A percentile compares a stretch with the other conserved stretches of the same genome.
These are phyloP conservation scores for Entomobrya proxima DNA, from an alignment of 2,888 invertebrate genomes.

Conservation along the genomic window DNA sequence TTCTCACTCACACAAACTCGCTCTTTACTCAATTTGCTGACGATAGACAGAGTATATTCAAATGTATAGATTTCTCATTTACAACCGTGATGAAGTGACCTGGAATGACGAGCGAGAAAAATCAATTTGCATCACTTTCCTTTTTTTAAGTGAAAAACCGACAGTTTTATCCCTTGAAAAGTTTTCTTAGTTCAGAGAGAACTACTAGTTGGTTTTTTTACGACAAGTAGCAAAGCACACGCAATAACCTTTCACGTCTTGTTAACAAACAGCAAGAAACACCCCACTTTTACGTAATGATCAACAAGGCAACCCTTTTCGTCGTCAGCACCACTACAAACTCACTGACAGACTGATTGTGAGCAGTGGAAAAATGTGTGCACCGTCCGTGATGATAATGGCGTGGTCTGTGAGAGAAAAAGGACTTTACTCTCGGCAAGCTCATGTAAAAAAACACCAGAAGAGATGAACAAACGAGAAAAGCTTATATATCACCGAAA, in stretches of 20 bases:
- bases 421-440: constrained; percentile 3
- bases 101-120: constrained; percentile 43
- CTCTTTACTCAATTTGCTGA: neutral
- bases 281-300: too few relatives aligned
- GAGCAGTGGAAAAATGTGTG: constrained; percentile 3
- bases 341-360: constrained; percentile 26
- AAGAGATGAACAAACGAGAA: too few relatives aligned
- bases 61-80: too few relatives aligned
- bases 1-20: neutral
- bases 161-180: neutral
- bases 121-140: neutral
- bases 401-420: neutral
- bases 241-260: neutral
- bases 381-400: neutral
- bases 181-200: neutral
- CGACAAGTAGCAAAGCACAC: neutral
- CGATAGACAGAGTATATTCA: too few relatives aligned
- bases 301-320: neutral
- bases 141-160: neutral
- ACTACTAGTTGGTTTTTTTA: too few relatives aligned
- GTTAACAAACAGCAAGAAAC: neutral
- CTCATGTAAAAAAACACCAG: neutral
- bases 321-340: constrained; percentile 13
- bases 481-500: too few relatives aligned
- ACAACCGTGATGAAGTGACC: neutral